Evolutionary conservation across 2,888 invertebrate species (phyloP), one percentile per base, ranked within the genome.

Genomic region (Cordilura impudica): DNA sequence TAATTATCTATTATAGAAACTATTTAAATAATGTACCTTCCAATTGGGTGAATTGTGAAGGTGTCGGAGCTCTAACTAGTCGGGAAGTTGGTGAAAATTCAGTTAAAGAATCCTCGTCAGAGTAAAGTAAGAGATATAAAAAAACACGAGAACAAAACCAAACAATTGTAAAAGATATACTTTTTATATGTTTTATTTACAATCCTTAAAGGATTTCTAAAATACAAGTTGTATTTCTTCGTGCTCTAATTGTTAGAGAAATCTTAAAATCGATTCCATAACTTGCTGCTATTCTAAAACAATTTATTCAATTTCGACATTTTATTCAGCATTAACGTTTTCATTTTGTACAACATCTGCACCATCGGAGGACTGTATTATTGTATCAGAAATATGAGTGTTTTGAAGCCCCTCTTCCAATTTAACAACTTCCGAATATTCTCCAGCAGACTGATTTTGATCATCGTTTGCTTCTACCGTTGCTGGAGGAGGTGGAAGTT

Each of bases 391-490:
- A 19, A 75, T 54, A 39, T 63, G 49, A 8, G 56, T 51, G 26
- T 74, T 65, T 23, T 74, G 51, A 1, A 70, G 16, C 14, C 53
- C 53, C 53, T 73, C 61, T 19, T 71, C 71, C 12, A 66, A 7
- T 16, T 35, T 14, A 6, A 1, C 12, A 45, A 53, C 19, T 7
- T 69, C 51, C 16, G 74, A 39, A 18, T 49, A 71, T 21, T 74
- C 66, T 0, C 0, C 47, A 21, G 16, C 21, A 10, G 35, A 31
- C 0, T 23, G n/a, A 47, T 60, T 73, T 54, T 60, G 45, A 7
- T 69, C 73, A 8, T 14, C 4, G 26, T 26, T 26, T 4, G n/a
- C 4, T 12, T 10, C 35, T 2, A 18, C 8, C 6, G 12, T 18
- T 10, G 19, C 23, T 7, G 23, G 3, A 18, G 10, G 7, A 12